These are phyloP conservation scores for Molanna angustata DNA, from an alignment of 2,888 invertebrate species.

Conservation along the genomic window DNA sequence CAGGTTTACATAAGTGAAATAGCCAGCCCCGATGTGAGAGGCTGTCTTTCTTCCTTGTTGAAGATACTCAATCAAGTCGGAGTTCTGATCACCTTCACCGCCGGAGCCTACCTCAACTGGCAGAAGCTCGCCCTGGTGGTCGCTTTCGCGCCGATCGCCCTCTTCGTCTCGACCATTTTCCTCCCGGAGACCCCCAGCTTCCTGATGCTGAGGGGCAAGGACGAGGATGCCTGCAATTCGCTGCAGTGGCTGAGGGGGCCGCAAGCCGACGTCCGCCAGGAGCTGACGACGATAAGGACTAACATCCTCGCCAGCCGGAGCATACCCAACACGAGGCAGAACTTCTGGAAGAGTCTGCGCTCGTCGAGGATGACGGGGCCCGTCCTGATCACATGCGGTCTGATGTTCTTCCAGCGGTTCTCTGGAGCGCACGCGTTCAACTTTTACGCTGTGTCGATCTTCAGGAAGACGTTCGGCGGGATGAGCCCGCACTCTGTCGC, in stretches of 20 bases:
- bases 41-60: conserved; percentile 79
- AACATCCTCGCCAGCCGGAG: conserved; percentile 59
- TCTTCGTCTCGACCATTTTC: conserved; percentile 70
- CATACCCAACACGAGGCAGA: conserved; percentile 43
- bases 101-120: conserved; percentile 82
- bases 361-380: conserved; percentile 60
- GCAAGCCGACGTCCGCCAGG: conserved; percentile 71
- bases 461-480: conserved; percentile 75
- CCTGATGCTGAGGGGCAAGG: conserved; percentile 70
- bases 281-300: conserved; percentile 68
- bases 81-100: conserved; percentile 74
- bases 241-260: conserved; percentile 78
- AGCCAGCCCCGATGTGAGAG: conserved; percentile 80
- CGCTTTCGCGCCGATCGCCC: conserved; percentile 70
- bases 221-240: conserved; percentile 70
- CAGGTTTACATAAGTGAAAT: conserved; percentile 90
- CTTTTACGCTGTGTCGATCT: conserved; percentile 83
- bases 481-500: conserved; percentile 81
- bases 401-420: conserved; percentile 87
- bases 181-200: conserved; percentile 89
- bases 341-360: conserved; percentile 41
- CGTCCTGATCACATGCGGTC: conserved; percentile 74
- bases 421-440: conserved; percentile 80
- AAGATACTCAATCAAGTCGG: conserved; percentile 85
- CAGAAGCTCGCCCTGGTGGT: conserved; percentile 77